A percentile compares a stretch with the other conserved stretches of the same genome.
These are phyloP conservation scores for Polyommatus iphigenia DNA, from an alignment of 2,888 invertebrate genomes.

Conservation along the genomic window DNA sequence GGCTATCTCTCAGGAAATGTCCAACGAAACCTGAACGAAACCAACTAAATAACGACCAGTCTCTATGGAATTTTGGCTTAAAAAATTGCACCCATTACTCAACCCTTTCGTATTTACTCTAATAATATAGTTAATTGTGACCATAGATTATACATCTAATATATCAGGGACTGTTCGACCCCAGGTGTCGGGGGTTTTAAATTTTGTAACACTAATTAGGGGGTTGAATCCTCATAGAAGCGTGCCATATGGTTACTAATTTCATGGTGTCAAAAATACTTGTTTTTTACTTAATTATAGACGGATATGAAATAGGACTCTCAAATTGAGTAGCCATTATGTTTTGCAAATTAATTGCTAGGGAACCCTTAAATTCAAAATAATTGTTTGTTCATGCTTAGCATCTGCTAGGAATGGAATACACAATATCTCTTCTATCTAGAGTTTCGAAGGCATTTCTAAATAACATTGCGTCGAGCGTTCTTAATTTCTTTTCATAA, in stretches of 20 bases:
- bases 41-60: too few species aligned
- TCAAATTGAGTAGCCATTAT: not conserved
- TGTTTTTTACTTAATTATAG: not conserved
- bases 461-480: too few species aligned
- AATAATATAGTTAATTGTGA: constrained; percentile 42
- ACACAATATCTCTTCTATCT: too few species aligned
- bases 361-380: too few species aligned
- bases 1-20: not conserved
- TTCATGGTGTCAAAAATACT: not conserved
- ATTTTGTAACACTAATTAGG: constrained; percentile 41
- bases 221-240: constrained; percentile 27
- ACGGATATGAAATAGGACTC: not conserved
- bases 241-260: constrained; percentile 17
- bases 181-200: constrained; percentile 44
- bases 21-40: not conserved
- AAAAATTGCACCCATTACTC: not conserved
- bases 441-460: too few species aligned
- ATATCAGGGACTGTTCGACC: constrained; percentile 38
- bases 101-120: constrained; percentile 31
- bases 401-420: not conserved
- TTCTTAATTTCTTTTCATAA: too few species aligned
- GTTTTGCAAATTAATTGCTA: not conserved
- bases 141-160: constrained; percentile 36
- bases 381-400: not conserved
- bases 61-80: not conserved